Base-by-base conservation (phyloP, 2,113 vertebrate genomes). In the Brachypteracias leptosomus region DNA sequence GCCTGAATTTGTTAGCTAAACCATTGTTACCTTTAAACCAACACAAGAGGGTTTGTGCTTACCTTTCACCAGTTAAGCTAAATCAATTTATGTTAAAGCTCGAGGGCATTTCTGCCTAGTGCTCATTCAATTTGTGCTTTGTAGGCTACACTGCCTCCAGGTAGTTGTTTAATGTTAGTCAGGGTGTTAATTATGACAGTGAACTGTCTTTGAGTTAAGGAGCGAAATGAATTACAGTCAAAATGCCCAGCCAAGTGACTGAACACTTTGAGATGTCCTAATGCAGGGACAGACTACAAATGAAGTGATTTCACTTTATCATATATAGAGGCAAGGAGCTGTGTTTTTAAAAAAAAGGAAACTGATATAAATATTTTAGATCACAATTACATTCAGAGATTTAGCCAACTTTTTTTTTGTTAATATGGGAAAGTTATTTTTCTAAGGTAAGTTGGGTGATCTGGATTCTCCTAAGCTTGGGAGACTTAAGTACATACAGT, bases 171-270 rank as follows among this genome's bases (percentile, higher is more conserved):
- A 73, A 77, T 95, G 58, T 85, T 88, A 79, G 70, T 85, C 77
- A 89, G 38, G 46, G 42, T 95, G 58, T 83, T 97, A 91, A 93
- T 97, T 96, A 92, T 83, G 78, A 79, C 54, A 92, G 58, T 65
- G 74, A 57, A 70, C 46, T 61, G 66, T 91, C 58, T 82, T 73
- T 73, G 31, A n/a, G 16, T 88, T 82, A 57, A 87, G 38, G 16
- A 85, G 33, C 10, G 3, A 16, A 89, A 85, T 79, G 66, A 89
- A 91, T 75, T 95, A 66, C 57, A 71, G 29, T 36, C 36, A 83
- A 70, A 89, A 75, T 55, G 29, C 40, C 38, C 54, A 76, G 49
- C 16, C 0, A 4, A 68, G 16, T 47, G 38, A 78, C 61, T 65
- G 29, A 72, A 54, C 2, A 25, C 19, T 88, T 88, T 85, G 40